These are phyloP conservation scores for Geothlypis trichas DNA, from an alignment of 2,113 vertebrate species.

Conservation along the genomic window DNA sequence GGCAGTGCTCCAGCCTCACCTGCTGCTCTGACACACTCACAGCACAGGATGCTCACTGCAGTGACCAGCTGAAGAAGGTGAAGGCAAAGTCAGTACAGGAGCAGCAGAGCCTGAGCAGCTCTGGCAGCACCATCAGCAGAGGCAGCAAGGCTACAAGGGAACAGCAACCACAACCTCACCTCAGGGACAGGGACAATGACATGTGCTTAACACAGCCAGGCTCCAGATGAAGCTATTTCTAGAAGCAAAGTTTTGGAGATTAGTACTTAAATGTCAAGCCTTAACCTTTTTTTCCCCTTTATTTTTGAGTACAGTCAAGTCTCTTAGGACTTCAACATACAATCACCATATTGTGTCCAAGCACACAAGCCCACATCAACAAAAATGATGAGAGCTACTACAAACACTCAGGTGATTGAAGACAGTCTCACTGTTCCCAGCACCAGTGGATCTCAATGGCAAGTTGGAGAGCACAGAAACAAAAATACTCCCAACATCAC, in stretches of 20 bases:
- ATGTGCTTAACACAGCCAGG: background rate
- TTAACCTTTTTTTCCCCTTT: background rate
- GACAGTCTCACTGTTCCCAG: rapidly evolving
- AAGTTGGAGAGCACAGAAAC: background rate
- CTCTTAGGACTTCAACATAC: background rate
- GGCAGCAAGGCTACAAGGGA: background rate
- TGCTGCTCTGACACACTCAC: background rate
- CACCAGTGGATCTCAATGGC: background rate
- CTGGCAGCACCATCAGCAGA: background rate
- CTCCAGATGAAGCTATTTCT: background rate
- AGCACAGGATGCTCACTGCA: background rate
- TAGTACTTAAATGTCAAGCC: background rate
- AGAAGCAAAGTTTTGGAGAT: background rate
- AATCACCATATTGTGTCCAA: background rate
- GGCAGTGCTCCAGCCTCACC: background rate
- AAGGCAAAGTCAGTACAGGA: background rate
- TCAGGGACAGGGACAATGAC: background rate
- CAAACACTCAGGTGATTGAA: background rate
- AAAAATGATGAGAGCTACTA: background rate
- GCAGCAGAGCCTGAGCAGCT: rapidly evolving
- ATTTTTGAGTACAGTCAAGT: background rate
- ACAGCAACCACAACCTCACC: background rate
- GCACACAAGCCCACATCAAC: background rate
- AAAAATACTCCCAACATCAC: background rate
- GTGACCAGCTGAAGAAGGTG: background rate